Evolutionary conservation across 2,888 invertebrate species (phyloP).

Genomic region (Cephus spinipes): DNA sequence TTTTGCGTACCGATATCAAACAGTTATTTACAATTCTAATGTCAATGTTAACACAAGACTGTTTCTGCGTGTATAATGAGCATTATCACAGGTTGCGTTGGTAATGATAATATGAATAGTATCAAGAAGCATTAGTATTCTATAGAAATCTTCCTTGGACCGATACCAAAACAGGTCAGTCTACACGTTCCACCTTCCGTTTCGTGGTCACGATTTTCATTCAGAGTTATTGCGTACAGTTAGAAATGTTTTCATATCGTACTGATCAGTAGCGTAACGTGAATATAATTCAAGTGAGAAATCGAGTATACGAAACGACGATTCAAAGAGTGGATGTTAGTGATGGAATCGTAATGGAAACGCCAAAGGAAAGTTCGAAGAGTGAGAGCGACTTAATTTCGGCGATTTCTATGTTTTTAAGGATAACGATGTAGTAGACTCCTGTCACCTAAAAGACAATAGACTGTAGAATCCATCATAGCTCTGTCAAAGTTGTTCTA

Average conservation of each 20-base stretch:
- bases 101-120: background rate
- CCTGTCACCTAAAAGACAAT: background rate
- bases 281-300: background rate
- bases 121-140: conserved; percentile 3
- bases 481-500: background rate
- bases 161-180: conserved; percentile 1
- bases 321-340: background rate
- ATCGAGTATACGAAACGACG: background rate
- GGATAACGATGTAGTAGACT: background rate
- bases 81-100: background rate
- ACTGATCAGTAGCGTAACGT: background rate
- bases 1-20: background rate
- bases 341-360: background rate
- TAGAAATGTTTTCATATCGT: background rate
- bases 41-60: background rate
- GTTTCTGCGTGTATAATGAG: background rate
- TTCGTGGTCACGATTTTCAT: background rate
- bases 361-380: background rate
- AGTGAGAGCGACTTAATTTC: background rate
- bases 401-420: background rate
- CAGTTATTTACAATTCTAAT: background rate
- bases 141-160: background rate
- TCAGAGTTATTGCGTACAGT: background rate
- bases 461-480: background rate
- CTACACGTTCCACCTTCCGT: background rate